phyloP scores from a whole-genome alignment of 2,888 invertebrate species.

The Eilema depressum region DNA sequence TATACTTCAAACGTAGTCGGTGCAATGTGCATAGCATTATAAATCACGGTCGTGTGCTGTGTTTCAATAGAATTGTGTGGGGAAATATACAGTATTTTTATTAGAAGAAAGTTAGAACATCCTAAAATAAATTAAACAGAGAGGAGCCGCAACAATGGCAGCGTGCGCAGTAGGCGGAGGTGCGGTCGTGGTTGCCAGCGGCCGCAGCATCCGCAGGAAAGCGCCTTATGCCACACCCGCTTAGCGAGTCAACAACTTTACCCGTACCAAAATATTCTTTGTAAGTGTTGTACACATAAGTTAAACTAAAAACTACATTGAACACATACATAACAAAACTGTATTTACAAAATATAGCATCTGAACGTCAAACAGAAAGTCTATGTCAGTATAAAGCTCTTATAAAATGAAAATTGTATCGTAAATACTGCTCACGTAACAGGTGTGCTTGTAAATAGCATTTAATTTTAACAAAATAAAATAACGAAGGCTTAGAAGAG shows the following conservation, averaged over 20 bases:
- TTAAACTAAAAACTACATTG: not conserved
- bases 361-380: not conserved
- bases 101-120: constrained; percentile 65
- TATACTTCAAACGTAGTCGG: constrained; percentile 52
- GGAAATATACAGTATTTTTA: constrained; percentile 64
- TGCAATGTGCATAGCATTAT: constrained; percentile 58
- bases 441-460: constrained; percentile 40
- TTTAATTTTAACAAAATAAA: constrained; percentile 65
- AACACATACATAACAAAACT: not conserved
- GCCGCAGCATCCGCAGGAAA: constrained; percentile 66
- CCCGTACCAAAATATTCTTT: constrained; percentile 22
- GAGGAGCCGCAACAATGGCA: constrained; percentile 70
- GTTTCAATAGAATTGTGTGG: constrained; percentile 62
- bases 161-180: constrained; percentile 80
- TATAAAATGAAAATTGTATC: not conserved
- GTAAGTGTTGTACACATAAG: not conserved
- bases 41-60: constrained; percentile 61
- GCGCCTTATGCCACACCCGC: constrained; percentile 64
- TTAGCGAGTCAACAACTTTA: constrained; percentile 50
- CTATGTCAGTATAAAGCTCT: constrained; percentile 21
- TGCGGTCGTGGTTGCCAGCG: constrained; percentile 73
- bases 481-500: constrained; percentile 54
- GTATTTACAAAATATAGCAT: not conserved
- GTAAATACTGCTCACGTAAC: constrained; percentile 52
- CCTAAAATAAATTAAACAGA: constrained; percentile 71